Evolutionary conservation across 2,113 vertebrate genomes (phyloP), one percentile per base, ranked within the genome.

Genomic region (Pelecanus crispus): DNA sequence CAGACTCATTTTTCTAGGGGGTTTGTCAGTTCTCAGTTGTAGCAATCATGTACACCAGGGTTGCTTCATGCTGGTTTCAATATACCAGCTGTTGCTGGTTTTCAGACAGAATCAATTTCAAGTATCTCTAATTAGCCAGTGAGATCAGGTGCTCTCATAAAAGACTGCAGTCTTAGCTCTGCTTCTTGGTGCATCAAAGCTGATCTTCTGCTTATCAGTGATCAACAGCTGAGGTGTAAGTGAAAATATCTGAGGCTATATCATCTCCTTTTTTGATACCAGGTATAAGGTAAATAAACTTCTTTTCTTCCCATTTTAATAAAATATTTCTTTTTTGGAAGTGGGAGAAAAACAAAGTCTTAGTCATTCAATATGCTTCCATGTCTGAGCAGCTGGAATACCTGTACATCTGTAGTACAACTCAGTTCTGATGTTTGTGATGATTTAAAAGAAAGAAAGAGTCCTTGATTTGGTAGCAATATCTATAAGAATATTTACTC

Each of bases 121-220:
- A 92, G 68, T 81, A 73, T 80, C 77, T 86, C 65, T 91, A 93
- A 94, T 96, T 94, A 95, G 49, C 36, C 61, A 53, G 70, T 28
- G 44, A 81, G 83, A 95, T 92, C 80, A 86, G 86, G 68, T 87
- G 61, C 52, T 92, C 59, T 92, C 81, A 86, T 53, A 55, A 89
- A 77, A 70, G 71, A 44, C 10, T 73, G 83, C 73, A 81, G 70
- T 10, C 5, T 36, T 91, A 34, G 72, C 67, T 83, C 24, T 49
- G 45, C 34, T 79, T 81, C 72, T 72, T 68, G 40, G 34, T 56
- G 19, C 8, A 79, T 79, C 52, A 63, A 71, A 92, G 29, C 31
- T 11, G 44, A 56, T 63, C 20, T 74, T 86, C 47, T 59, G 66
- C 58, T 90, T 75, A 28, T 53, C 36, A 49, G 61, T 16, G 34